Base-by-base conservation (phyloP, 2,113 vertebrate species). In the Diglossa brunneiventris region DNA sequence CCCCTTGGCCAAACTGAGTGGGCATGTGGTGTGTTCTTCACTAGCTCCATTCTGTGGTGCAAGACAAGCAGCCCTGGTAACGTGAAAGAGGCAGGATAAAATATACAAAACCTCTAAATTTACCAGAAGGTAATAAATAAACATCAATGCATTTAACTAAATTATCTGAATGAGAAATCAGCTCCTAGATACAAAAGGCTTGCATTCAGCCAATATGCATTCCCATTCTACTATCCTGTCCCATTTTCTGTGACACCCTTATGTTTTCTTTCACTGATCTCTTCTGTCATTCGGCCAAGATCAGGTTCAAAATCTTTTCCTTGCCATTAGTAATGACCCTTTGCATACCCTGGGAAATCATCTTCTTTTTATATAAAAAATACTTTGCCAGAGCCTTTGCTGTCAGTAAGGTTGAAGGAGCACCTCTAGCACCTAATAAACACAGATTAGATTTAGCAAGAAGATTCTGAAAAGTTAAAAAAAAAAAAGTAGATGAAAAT, bases 361-460 rank as follows among this genome's bases (percentile, higher is more conserved):
- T 42, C 67, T 41, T 67, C 68, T 72, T 81, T 84, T 47, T n/a
- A 52, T 52, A 56, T 23, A 56, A 49, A 85, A 85, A 88, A 49
- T 33, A 35, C 8, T 90, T 83, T 67, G 83, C 74, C 41, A 68
- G 70, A 91, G 44, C 41, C 35, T 89, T 85, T 90, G 41, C 73
- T 93, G 90, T 93, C 91, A 94, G 39, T 87, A 47, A 79, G 77
- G 72, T 42, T 94, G 87, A 94, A 91, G 55, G 44, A 56, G 84
- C 81, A 83, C 61, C 62, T 92, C 63, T 73, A 67, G n/a, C 50
- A 68, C 37, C 64, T 93, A 83, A 97, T 79, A 96, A 95, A 91
- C 22, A 69, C 33, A 79, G 66, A 91, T 81, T 4, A 75, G 56
- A 76, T 96, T 96, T 90, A 90, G 47, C 53, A 86, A 86, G 37